These are phyloP conservation scores for Tinamus guttatus DNA, from an alignment of 2,113 vertebrate genomes.

Conservation along the genomic window DNA sequence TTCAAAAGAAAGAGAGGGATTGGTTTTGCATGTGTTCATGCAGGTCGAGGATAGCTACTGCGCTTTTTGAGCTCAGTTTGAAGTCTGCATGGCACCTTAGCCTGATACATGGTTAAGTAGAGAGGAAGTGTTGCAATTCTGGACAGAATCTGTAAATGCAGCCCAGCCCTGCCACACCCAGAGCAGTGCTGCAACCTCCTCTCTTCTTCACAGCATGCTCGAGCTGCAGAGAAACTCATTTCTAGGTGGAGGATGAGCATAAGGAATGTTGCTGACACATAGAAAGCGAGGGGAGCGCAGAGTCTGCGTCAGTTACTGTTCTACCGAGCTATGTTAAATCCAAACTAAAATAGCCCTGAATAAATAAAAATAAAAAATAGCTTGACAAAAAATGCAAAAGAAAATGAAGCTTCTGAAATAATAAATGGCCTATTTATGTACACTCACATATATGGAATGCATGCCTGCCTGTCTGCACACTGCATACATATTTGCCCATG, in stretches of 20 bases:
- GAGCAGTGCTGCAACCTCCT: slow-evolving; percentile 34
- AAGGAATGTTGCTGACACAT: slow-evolving; percentile 58
- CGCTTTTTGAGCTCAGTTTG: not conserved
- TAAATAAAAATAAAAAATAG: not conserved
- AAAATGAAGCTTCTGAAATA: slow-evolving; percentile 1
- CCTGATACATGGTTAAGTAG: not conserved
- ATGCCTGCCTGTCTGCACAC: not conserved
- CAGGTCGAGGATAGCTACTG: not conserved
- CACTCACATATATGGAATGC: not conserved
- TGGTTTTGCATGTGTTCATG: not conserved
- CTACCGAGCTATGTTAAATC: not conserved
- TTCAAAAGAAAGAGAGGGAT: not conserved
- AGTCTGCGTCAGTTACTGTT: not conserved
- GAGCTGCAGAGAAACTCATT: slow-evolving; percentile 33
- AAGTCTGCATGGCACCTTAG: not conserved
- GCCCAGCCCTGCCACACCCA: slow-evolving; percentile 37
- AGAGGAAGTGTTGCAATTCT: slow-evolving; percentile 28
- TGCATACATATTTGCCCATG: not conserved
- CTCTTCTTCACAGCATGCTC: slow-evolving; percentile 23
- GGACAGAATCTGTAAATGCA: slow-evolving; percentile 31
- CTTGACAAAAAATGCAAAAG: not conserved
- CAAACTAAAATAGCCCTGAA: not conserved
- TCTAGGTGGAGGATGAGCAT: slow-evolving; percentile 1
- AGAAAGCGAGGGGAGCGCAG: not conserved
- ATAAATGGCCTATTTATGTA: not conserved